Conservation (phyloP, 1,140 invertebrate species). For the Lithobius niger region DNA sequence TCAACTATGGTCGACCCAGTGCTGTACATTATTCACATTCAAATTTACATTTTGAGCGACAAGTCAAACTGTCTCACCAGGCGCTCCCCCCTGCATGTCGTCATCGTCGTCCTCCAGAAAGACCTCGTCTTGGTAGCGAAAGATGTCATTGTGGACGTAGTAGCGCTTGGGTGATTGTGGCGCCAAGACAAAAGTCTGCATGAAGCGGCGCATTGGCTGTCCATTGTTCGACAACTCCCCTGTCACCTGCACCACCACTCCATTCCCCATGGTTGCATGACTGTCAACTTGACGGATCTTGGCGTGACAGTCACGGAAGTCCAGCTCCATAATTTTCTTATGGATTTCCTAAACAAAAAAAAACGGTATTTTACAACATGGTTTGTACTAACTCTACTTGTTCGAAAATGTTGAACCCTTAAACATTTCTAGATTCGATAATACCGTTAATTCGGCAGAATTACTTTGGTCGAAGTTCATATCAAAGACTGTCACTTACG, state of each 20-base stretch:
- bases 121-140: conserved; percentile 74
- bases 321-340: conserved; percentile 84
- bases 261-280: conserved; percentile 79
- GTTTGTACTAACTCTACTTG: too few species aligned
- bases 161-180: conserved; percentile 91
- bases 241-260: conserved; percentile 90
- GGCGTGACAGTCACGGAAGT: conserved; percentile 91
- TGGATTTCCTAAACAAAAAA: conserved; percentile 62
- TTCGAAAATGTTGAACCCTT: too few species aligned
- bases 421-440: too few species aligned
- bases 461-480: too few species aligned
- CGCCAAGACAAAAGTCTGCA: conserved; percentile 92
- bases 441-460: too few species aligned
- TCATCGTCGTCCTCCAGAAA: conserved; percentile 52
- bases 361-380: too few species aligned
- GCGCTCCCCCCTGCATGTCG: conserved; percentile 22
- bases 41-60: too few species aligned
- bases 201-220: conserved; percentile 89
- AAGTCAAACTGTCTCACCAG: too few species aligned
- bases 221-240: conserved; percentile 93
- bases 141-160: conserved; percentile 97
- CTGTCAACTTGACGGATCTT: conserved; percentile 85
- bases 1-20: too few species aligned
- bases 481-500: too few species aligned
- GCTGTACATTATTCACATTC: too few species aligned